Base-by-base conservation (phyloP, 2,888 invertebrate genomes). In the Chloroclysta siterata region DNA sequence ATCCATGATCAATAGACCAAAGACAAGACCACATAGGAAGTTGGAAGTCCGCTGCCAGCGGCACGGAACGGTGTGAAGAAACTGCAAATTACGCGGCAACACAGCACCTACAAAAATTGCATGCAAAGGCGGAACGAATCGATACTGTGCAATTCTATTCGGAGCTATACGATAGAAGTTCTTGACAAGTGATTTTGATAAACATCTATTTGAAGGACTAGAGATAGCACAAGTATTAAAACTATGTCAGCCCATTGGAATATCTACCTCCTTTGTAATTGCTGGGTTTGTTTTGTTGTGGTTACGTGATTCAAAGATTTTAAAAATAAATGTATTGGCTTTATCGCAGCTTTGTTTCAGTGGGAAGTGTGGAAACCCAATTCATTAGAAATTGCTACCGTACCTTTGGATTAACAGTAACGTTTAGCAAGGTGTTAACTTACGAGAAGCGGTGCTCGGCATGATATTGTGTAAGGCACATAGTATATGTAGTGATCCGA, bases 101-200 rank as follows among this genome's bases (percentile, higher is more conserved):
- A 46, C 44, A 61, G 60, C 47, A 41, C 47, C 68, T 75, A 78
- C 79, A 81, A 75, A 76, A 72, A 71, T 73, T 57, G 66, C 68
- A 70, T 63, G 69, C 66, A 68, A 76, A 68, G 62, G 72, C 74
- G 68, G 72, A 66, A 55, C 74, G 57, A 77, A 79, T 77, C 53
- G 61, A 61, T 64, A 69, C 71, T 69, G 22, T 48, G 70, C 58
- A 15, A 58, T 54, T 52, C 28, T 44, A 57, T 52, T 56, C 48
- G 60, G 8, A 44, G 36, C 47, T 28, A 56, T 60, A 39, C 36
- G 22, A 22, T 22, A 22, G 11, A 11, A 47, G 55, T 53, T 44
- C 52, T n/a, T 44, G 44, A 39, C 17, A 47, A 55, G 39, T 48
- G 55, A 13, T 47, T 46, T 36, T 55, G 17, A 47, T 56, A 56